Evolutionary conservation across 2,113 vertebrate genomes (phyloP).

Genomic region (Beaufortia kweichowensis): DNA sequence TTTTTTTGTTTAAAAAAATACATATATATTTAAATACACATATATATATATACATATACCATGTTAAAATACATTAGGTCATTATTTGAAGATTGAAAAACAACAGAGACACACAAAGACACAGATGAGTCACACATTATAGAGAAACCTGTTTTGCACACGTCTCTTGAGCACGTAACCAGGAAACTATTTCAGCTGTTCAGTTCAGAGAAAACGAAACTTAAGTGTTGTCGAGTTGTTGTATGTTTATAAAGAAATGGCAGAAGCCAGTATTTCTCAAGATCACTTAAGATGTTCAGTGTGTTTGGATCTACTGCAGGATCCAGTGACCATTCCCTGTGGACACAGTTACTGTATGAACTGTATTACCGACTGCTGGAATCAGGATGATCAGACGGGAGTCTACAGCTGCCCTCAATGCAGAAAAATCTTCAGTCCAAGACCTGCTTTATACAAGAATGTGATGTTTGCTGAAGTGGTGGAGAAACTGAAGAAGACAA

Average conservation of each 20-base stretch:
- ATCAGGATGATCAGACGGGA: neutral
- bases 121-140: neutral
- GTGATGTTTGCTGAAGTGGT: neutral
- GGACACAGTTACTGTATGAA: neutral
- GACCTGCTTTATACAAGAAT: constrained; percentile 13
- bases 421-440: neutral
- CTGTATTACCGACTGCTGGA: neutral
- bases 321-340: neutral
- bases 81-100: too few species aligned
- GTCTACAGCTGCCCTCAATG: constrained; percentile 13
- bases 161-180: neutral
- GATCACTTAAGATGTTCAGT: neutral
- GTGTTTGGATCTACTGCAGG: neutral
- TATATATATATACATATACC: too few species aligned
- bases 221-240: neutral
- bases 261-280: neutral
- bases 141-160: neutral
- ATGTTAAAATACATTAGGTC: too few species aligned
- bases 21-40: too few species aligned
- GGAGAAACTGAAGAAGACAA: neutral
- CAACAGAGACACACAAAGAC: too few species aligned
- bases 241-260: neutral
- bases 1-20: too few species aligned
- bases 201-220: neutral
- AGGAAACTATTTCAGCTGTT: neutral